Conservation (phyloP, 2,888 invertebrate species). For the Anodontia alba region DNA sequence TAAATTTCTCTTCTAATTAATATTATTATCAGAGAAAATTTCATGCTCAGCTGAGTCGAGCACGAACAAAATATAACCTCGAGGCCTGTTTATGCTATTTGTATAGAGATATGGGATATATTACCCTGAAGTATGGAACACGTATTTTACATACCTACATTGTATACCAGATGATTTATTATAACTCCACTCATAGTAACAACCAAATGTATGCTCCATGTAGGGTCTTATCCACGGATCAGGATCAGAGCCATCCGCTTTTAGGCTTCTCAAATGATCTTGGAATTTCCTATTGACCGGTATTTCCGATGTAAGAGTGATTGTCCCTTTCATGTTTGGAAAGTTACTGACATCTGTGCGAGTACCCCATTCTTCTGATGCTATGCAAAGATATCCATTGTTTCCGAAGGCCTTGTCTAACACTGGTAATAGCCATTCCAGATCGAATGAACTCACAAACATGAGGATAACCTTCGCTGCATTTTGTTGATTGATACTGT, state of each 20-base stretch:
- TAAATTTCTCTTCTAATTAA: no score
- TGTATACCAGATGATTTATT: conserved; percentile 40
- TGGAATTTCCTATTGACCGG: conserved; percentile 38
- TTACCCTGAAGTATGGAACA: no score
- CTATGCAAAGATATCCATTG: conserved; percentile 54
- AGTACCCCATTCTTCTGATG: conserved; percentile 61
- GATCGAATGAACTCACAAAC: conserved; percentile 54
- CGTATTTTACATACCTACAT: conserved; percentile 49
- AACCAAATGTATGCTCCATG: conserved; percentile 51
- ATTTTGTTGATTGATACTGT: conserved; percentile 26
- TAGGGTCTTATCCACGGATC: conserved; percentile 59
- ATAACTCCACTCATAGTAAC: conserved; percentile 64
- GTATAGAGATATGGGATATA: no score
- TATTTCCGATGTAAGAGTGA: conserved; percentile 53
- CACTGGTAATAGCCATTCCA: conserved; percentile 4
- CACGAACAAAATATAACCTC: no score
- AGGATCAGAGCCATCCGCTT: conserved; percentile 2
- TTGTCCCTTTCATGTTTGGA: conserved; percentile 42
- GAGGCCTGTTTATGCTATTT: no score
- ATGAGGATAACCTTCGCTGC: conserved; percentile 51
- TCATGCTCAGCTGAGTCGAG: no score
- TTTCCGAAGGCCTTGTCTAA: conserved; percentile 28
- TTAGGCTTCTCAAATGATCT: conserved; percentile 35
- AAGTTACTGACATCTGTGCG: conserved; percentile 26
- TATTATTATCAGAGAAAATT: no score